Conservation (phyloP, 2,113 vertebrate genomes). For the Arenaria interpres region DNA sequence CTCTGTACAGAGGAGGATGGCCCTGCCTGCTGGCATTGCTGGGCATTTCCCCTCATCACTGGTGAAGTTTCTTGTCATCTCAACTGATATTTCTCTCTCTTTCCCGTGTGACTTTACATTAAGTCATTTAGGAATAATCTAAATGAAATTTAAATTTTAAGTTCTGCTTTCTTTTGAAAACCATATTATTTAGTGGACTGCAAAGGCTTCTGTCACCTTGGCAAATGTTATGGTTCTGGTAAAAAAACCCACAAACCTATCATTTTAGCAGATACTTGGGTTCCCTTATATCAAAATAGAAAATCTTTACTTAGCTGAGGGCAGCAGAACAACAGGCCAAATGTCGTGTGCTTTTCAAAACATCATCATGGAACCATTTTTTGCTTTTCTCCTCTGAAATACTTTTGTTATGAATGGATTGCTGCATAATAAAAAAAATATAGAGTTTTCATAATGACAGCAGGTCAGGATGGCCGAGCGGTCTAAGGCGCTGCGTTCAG, state of each 20-base stretch:
- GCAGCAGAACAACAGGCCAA: background rate
- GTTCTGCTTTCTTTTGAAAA: background rate
- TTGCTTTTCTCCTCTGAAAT: background rate
- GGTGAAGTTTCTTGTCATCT: background rate
- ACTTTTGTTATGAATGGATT: background rate
- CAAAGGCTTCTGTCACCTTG: background rate
- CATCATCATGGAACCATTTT: background rate
- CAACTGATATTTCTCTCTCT: background rate
- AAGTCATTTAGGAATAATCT: background rate
- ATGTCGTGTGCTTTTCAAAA: background rate
- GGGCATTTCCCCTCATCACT: background rate
- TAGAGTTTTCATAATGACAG: background rate
- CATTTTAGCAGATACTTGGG: background rate
- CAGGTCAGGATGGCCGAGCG: constrained; percentile 75
- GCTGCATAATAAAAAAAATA: background rate
- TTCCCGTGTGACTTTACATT: background rate
- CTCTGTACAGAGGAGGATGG: background rate
- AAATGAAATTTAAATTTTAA: background rate
- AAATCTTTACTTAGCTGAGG: background rate
- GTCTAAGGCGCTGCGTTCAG: constrained; percentile 82
- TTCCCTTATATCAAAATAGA: background rate
- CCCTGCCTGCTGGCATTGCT: background rate
- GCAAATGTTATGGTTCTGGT: background rate
- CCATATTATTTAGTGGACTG: background rate
- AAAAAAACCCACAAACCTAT: background rate